Evolutionary conservation across 2,888 invertebrate genomes (phyloP).

Genomic region (Leptogaster cylindrica): DNA sequence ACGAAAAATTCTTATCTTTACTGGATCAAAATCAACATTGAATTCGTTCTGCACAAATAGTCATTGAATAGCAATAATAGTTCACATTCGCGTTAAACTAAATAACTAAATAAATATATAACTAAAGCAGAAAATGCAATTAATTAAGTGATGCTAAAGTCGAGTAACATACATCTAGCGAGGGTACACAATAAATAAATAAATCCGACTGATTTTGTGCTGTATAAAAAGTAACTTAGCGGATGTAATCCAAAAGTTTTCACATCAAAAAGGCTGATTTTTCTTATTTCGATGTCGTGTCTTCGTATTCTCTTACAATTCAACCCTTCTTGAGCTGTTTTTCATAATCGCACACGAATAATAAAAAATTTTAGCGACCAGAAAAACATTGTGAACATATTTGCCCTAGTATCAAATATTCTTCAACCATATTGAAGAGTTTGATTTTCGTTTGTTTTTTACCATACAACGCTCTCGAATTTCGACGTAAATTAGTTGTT

Average conservation of each 20-base stretch:
- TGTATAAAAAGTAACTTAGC: slow-evolving; percentile 29
- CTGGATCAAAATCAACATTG: too few relatives aligned
- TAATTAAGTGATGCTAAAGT: slow-evolving; percentile 10
- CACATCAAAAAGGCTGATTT: slow-evolving; percentile 48
- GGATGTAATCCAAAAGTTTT: slow-evolving; percentile 37
- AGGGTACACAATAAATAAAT: neutral
- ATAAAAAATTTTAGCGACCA: neutral
- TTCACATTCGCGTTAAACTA: slow-evolving; percentile 3
- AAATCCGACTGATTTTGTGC: slow-evolving; percentile 44
- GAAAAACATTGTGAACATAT: too few relatives aligned
- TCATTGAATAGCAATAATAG: slow-evolving; percentile 25
- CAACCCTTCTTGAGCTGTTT: slow-evolving; percentile 22
- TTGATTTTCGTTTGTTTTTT: too few relatives aligned
- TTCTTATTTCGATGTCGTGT: slow-evolving; percentile 49
- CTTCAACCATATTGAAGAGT: too few relatives aligned
- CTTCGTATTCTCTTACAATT: slow-evolving; percentile 42
- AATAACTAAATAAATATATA: too few relatives aligned
- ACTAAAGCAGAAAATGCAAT: too few relatives aligned
- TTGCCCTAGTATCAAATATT: too few relatives aligned
- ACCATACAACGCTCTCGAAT: neutral
- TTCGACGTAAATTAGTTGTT: slow-evolving; percentile 1
- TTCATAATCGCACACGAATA: slow-evolving; percentile 4
- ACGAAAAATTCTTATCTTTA: too few relatives aligned
- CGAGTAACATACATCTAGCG: neutral
- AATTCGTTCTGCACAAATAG: too few relatives aligned